Conservation (phyloP, 2,888 invertebrate species). For the Hetaerina titia region DNA sequence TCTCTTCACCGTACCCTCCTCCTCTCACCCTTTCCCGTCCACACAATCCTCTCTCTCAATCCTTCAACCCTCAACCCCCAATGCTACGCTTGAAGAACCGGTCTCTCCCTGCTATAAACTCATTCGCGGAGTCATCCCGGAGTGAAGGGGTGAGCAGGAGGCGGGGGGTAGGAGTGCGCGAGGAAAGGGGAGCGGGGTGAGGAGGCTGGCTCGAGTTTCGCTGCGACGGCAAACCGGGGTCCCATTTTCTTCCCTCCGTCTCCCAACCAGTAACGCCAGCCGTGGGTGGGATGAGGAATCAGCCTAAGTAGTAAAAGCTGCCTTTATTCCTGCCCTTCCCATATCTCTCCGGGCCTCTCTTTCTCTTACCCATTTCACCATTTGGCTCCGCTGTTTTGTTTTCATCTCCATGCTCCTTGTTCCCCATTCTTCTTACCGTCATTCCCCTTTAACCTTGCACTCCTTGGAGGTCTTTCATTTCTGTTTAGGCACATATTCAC, state of each 20-base stretch:
- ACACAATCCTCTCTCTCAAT: neutral
- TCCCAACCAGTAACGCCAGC: neutral
- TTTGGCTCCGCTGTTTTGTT: slow-evolving; percentile 34
- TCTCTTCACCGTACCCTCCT: too few relatives aligned
- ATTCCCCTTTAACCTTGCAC: neutral
- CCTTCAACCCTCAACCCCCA: neutral
- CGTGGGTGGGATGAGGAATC: neutral
- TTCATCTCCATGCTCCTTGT: slow-evolving; percentile 10
- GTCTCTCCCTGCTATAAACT: neutral
- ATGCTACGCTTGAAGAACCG: neutral
- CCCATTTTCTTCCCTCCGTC: neutral
- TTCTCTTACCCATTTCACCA: neutral
- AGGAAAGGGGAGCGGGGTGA: neutral
- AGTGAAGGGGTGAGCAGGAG: neutral
- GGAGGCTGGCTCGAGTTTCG: neutral
- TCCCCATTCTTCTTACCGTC: neutral
- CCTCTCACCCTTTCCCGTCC: neutral
- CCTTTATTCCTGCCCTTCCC: neutral
- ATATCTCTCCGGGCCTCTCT: neutral
- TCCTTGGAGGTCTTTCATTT: too few relatives aligned
- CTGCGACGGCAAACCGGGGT: slow-evolving; percentile 5
- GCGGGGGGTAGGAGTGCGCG: neutral
- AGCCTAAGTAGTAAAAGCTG: slow-evolving; percentile 20
- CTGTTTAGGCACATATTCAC: neutral
- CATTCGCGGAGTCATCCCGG: slow-evolving; percentile 4